Percentiles rank a stretch among this genome's conserved stretches.
Evolutionary conservation across 92 coral and sea anemone genomes (phyloP).

Genomic region (Parazoanthus darwini): DNA sequence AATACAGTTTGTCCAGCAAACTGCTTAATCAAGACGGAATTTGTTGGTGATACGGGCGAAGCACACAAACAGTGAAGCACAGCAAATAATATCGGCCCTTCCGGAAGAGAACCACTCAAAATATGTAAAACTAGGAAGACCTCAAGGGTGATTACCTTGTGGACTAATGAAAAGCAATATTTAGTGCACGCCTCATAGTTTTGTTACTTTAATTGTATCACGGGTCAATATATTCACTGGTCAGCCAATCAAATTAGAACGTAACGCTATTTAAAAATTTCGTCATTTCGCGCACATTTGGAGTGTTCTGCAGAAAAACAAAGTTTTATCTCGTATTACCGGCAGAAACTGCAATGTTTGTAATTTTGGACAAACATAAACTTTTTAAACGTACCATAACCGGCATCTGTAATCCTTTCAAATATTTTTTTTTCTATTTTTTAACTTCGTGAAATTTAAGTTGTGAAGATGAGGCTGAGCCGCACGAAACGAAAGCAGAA

Average conservation of each 20-base stretch:
- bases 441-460: not conserved
- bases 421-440: too few relatives aligned
- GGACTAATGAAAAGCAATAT: conserved; percentile 31
- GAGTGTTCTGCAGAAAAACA: not conserved
- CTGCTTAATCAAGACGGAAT: not conserved
- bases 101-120: not conserved
- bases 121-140: conserved; percentile 21
- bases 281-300: not conserved
- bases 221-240: conserved; percentile 21
- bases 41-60: not conserved
- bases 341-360: not conserved
- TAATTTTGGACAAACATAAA: not conserved
- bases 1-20: not conserved
- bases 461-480: not conserved
- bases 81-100: conserved; percentile 4
- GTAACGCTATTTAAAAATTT: not conserved
- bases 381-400: not conserved
- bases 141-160: conserved; percentile 7
- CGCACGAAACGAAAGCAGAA: not conserved
- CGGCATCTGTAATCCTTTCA: not conserved
- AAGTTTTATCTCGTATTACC: not conserved
- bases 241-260: conserved; percentile 34
- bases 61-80: not conserved
- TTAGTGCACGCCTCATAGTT: conserved; percentile 14
- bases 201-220: conserved; percentile 18